Evolutionary conservation across 2,888 invertebrate genomes (phyloP).

Genomic region (Pristionchus maxplancki): DNA sequence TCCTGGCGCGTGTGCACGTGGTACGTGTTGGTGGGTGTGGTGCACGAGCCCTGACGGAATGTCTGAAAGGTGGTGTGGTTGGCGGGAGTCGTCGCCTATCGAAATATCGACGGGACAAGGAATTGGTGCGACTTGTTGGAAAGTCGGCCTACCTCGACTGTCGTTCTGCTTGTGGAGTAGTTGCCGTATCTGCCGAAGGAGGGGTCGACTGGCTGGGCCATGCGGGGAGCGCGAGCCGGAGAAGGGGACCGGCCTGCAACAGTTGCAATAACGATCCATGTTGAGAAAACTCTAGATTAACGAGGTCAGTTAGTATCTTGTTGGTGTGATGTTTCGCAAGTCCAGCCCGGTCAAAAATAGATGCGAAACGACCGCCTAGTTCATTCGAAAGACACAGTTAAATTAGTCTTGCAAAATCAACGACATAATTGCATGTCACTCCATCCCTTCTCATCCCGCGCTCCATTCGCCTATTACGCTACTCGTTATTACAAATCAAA

Average conservation of each 20-base stretch:
- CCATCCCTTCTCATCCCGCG: too few species aligned
- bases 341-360: too few species aligned
- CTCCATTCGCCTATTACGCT: too few species aligned
- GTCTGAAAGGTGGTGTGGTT: not conserved
- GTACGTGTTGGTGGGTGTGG: conserved; percentile 38
- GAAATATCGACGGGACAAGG: not conserved
- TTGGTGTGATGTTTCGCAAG: too few species aligned
- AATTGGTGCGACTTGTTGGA: too few species aligned
- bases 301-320: too few species aligned
- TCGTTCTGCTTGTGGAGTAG: not conserved
- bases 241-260: not conserved
- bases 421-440: too few species aligned
- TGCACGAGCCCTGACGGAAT: conserved; percentile 32
- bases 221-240: conserved; percentile 13
- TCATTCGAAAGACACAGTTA: too few species aligned
- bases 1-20: not conserved
- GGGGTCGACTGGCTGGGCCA: conserved; percentile 42
- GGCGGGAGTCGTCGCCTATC: not conserved
- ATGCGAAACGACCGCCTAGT: too few species aligned
- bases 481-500: too few species aligned
- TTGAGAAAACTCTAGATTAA: not conserved
- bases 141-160: conserved; percentile 17
- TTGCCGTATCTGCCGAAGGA: conserved; percentile 36
- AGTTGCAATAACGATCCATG: not conserved
- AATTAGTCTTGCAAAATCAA: too few species aligned